Evolutionary conservation across 2,113 vertebrate genomes (phyloP), one percentile per base, ranked within the genome.

Genomic region (Corapipo altera): DNA sequence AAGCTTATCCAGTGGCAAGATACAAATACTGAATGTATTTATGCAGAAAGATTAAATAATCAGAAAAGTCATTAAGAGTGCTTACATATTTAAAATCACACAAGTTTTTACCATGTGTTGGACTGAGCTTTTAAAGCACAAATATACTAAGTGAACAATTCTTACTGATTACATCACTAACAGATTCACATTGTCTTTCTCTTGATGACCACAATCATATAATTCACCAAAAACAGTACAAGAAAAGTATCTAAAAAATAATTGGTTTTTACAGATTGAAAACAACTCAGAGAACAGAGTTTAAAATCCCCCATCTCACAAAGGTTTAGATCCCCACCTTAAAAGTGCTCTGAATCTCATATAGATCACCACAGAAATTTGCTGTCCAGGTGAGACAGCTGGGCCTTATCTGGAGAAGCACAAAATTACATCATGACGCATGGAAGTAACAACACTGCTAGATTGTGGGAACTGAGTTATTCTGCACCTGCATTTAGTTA

Each of bases 281-380:
- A 88, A 32, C 21, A 44, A 49, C 49, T 69, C n/a, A 48, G 43
- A 71, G 51, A 79, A 65, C 16, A 66, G 46, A 10, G n/a, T 27
- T 19, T 8, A 73, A 73, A 67, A 77, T 26, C 15, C 26, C 7
- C 7, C 32, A 32, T 14, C 48, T 61, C 41, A 39, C 15, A n/a
- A 46, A 43, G 2, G 0, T 46, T 39, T 26, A 41, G 8, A 51
- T 64, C 9, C 26, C 4, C 2, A 16, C 5, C 15, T n/a, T 15
- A 28, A 11, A 80, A 48, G 14, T 33, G 39, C 58, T 76, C 48
- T 76, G n/a, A 72, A n/a, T 33, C 17, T 62, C n/a, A 35, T 13
- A 32, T 28, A 54, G 7, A 44, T 44, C 27, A 54, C 28, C 16
- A 39, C 3, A 44, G 41, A 58, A 64, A 55, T 39, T 46, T 39